Conservation (phyloP, 64 coral and sea anemone species). For the Orbicella faveolata region DNA sequence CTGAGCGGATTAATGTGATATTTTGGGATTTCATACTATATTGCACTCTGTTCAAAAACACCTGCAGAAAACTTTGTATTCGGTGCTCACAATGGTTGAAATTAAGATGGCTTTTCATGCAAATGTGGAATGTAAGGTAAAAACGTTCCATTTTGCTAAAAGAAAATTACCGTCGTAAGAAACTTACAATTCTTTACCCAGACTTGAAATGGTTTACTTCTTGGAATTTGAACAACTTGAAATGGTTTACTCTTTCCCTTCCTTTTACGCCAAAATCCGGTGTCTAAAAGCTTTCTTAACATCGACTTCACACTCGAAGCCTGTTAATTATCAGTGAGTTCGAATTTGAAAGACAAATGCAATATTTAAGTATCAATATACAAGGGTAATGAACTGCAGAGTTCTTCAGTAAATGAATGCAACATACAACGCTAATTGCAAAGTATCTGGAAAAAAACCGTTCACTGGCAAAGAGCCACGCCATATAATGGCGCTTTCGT, state of each 20-base stretch:
- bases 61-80: neutral
- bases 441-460: neutral
- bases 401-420: neutral
- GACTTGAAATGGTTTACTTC: constrained; percentile 5
- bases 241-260: neutral
- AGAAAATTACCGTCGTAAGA: too few species aligned
- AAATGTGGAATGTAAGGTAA: too few species aligned
- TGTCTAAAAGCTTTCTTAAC: neutral
- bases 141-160: too few species aligned
- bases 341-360: neutral
- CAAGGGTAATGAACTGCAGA: neutral
- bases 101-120: too few species aligned
- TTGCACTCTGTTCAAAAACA: constrained; percentile 1
- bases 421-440: neutral
- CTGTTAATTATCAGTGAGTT: neutral
- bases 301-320: neutral
- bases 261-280: neutral
- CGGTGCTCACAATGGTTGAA: too few species aligned
- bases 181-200: neutral
- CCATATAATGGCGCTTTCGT: too few species aligned
- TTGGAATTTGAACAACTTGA: neutral
- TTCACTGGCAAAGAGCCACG: neutral
- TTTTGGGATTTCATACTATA: neutral
- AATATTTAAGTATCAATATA: neutral
- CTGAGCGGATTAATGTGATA: neutral